Evolutionary conservation across 2,113 vertebrate genomes (phyloP).

Genomic region (Pollachius pollachius): DNA sequence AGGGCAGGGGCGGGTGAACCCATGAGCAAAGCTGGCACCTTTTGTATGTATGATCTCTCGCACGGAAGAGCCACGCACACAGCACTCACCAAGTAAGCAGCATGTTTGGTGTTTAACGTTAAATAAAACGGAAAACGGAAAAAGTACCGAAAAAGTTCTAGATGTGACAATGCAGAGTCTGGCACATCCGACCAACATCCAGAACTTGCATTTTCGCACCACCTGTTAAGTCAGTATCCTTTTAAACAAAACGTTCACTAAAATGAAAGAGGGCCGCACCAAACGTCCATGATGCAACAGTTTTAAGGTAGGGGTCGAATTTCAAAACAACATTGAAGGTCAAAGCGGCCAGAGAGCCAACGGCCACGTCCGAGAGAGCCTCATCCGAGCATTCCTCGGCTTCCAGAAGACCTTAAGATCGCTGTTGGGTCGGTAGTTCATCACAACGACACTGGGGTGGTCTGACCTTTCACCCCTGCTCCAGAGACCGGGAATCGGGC

Average conservation of each 20-base stretch:
- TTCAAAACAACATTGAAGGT: not conserved
- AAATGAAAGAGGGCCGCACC: not conserved
- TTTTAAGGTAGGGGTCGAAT: not conserved
- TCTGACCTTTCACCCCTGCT: too few relatives aligned
- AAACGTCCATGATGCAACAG: not conserved
- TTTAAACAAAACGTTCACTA: not conserved
- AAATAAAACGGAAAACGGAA: slow-evolving; percentile 33
- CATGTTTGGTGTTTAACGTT: slow-evolving; percentile 70
- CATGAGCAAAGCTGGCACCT: slow-evolving; percentile 41
- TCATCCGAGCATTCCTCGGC: too few relatives aligned
- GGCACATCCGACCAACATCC: not conserved
- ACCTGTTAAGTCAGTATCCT: not conserved
- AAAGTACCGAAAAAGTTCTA: slow-evolving; percentile 48
- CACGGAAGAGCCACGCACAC: slow-evolving; percentile 57
- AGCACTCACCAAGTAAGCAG: slow-evolving; percentile 75
- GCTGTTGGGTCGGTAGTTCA: too few relatives aligned
- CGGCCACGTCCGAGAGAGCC: not conserved
- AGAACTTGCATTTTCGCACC: not conserved
- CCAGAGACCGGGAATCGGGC: too few relatives aligned
- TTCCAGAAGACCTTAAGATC: too few relatives aligned
- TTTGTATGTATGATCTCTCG: slow-evolving; percentile 41
- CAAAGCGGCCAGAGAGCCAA: not conserved
- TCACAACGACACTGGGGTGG: too few relatives aligned
- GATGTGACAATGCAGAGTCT: slow-evolving; percentile 11
- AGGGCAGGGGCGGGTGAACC: not conserved